Conservation (phyloP, 1,140 invertebrate genomes). For the Colletes gigas region DNA sequence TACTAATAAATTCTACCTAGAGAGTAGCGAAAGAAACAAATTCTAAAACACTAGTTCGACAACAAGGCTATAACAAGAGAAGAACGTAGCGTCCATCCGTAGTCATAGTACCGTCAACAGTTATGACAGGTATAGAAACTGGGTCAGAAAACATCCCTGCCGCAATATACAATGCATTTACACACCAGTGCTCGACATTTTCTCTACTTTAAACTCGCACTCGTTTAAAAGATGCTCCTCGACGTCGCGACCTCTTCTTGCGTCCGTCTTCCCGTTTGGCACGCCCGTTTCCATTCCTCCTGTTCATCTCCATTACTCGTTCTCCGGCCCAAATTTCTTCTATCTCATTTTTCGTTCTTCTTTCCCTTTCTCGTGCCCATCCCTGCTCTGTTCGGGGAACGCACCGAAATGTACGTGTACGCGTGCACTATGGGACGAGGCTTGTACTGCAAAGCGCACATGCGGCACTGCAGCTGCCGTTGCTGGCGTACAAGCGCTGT, state of each 20-base stretch:
- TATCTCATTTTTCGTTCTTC: neutral
- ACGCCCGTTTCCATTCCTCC: neutral
- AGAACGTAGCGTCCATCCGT: too few relatives aligned
- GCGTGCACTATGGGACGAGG: slow-evolving; percentile 42
- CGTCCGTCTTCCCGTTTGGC: neutral
- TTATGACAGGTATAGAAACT: too few relatives aligned
- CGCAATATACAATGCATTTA: too few relatives aligned
- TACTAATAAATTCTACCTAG: too few relatives aligned
- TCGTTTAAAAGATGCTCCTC: too few relatives aligned
- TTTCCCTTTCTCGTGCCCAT: neutral
- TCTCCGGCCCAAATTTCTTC: neutral
- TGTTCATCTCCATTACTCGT: neutral
- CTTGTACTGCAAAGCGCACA: slow-evolving; percentile 60
- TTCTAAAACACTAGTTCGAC: too few relatives aligned
- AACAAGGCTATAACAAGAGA: too few relatives aligned
- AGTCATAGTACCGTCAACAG: too few relatives aligned
- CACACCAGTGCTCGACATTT: too few relatives aligned
- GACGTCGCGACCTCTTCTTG: neutral
- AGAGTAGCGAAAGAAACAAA: too few relatives aligned
- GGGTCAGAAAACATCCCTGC: too few relatives aligned
- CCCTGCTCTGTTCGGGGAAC: neutral
- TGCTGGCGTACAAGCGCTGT: slow-evolving; percentile 65
- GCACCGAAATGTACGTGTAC: slow-evolving; percentile 13
- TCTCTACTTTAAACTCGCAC: neutral
- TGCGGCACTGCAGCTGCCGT: slow-evolving; percentile 63